phyloP scores from a whole-genome alignment of 2,113 vertebrate species.

The Salminus brasiliensis region DNA sequence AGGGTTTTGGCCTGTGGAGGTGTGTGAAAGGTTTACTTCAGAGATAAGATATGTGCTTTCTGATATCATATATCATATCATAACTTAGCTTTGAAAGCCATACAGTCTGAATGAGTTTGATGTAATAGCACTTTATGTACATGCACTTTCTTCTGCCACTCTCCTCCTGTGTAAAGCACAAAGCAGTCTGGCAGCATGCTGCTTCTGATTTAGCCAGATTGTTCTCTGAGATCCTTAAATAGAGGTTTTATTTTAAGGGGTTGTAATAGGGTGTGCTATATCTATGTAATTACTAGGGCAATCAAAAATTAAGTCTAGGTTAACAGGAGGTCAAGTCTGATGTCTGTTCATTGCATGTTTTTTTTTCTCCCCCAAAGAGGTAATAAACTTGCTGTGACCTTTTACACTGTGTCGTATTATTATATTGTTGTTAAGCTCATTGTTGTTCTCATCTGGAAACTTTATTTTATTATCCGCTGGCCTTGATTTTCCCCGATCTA shows the following conservation, averaged over 20 bases:
- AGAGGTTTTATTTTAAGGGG: no score
- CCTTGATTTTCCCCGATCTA: no score
- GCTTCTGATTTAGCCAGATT: background rate
- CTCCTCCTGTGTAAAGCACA: background rate
- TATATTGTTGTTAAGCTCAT: background rate
- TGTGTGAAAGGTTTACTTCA: background rate
- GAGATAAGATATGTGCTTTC: constrained; percentile 1
- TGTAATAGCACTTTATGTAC: constrained; percentile 62
- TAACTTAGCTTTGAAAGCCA: background rate
- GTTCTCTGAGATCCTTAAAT: background rate
- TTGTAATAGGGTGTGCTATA: no score
- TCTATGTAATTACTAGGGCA: background rate
- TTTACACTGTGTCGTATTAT: background rate
- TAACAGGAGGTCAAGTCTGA: no score
- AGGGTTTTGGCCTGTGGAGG: background rate
- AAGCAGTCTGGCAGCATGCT: background rate
- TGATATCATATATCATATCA: no score
- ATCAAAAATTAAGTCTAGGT: no score
- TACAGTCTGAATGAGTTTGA: background rate
- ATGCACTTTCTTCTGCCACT: constrained; percentile 53
- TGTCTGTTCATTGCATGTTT: background rate
- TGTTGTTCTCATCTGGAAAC: no score
- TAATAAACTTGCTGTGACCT: background rate
- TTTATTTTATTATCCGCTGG: no score
- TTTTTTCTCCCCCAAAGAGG: background rate